Conservation (phyloP, 2,113 vertebrate genomes). For the Cyprinodon brontotheroides region DNA sequence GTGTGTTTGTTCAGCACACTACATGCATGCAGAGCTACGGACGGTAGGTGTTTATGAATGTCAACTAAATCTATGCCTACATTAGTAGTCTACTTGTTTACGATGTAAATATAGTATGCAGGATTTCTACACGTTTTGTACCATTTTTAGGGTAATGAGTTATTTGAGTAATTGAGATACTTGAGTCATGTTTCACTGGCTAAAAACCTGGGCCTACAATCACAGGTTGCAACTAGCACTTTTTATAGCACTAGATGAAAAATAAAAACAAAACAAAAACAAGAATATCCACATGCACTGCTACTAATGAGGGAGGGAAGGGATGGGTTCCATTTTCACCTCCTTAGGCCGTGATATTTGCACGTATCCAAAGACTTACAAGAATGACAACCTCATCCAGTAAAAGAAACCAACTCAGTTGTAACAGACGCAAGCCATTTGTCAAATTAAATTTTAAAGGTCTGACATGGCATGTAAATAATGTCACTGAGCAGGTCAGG, state of each 20-base stretch:
- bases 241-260: slow-evolving; percentile 28
- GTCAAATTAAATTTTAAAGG: slow-evolving; percentile 37
- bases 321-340: slow-evolving; percentile 28
- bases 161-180: slow-evolving; percentile 11
- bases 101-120: slow-evolving; percentile 44
- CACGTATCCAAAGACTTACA: slow-evolving; percentile 44
- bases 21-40: slow-evolving; percentile 61
- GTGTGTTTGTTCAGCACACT: slow-evolving; percentile 34
- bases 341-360: slow-evolving; percentile 35
- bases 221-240: slow-evolving; percentile 21
- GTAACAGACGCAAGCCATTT: slow-evolving; percentile 35
- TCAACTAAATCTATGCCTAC: slow-evolving; percentile 29
- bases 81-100: slow-evolving; percentile 11
- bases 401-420: slow-evolving; percentile 21
- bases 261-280: slow-evolving; percentile 4
- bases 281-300: slow-evolving; percentile 4
- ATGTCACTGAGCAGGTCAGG: slow-evolving; percentile 28
- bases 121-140: slow-evolving; percentile 12
- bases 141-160: slow-evolving; percentile 23
- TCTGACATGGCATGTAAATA: slow-evolving; percentile 42
- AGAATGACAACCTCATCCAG: slow-evolving; percentile 25
- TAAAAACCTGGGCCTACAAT: slow-evolving; percentile 26
- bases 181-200: slow-evolving; percentile 40
- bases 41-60: slow-evolving; percentile 33
- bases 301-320: slow-evolving; percentile 13